These are phyloP conservation scores for Drosophila limbata DNA, from an alignment of 2,888 invertebrate genomes.

Conservation along the genomic window DNA sequence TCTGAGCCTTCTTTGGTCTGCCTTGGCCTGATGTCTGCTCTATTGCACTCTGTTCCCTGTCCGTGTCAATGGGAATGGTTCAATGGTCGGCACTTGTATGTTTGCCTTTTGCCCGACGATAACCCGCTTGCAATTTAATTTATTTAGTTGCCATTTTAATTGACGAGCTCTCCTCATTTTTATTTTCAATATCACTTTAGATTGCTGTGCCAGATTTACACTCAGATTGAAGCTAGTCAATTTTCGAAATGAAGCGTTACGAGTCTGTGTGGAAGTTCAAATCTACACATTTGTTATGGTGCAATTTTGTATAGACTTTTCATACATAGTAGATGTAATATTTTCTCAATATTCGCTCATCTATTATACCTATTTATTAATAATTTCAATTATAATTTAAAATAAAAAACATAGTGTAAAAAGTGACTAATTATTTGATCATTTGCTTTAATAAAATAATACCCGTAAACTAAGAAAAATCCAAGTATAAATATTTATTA, in stretches of 20 bases:
- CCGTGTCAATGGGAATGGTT: neutral
- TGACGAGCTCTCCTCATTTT: conserved; percentile 54
- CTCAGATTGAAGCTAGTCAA: conserved; percentile 42
- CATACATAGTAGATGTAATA: neutral
- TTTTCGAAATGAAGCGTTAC: conserved; percentile 41
- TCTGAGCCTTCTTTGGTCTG: conserved; percentile 8
- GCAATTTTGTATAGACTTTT: neutral
- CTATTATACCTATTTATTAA: too few species aligned
- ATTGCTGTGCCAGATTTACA: conserved; percentile 34
- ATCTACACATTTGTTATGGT: neutral
- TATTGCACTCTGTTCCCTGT: conserved; percentile 1
- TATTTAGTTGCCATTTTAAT: conserved; percentile 65
- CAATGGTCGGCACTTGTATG: conserved; percentile 56
- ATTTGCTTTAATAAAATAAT: too few species aligned
- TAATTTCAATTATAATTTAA: too few species aligned
- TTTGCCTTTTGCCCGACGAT: conserved; percentile 63
- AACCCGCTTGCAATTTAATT: conserved; percentile 61
- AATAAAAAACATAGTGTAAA: too few species aligned
- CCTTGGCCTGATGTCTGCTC: conserved; percentile 12
- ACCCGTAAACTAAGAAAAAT: too few species aligned
- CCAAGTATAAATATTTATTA: too few species aligned
- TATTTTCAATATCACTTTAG: conserved; percentile 61
- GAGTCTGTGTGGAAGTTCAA: conserved; percentile 26
- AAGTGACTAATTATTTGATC: too few species aligned
- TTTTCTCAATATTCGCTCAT: too few species aligned